A percentile compares a stretch with the other conserved stretches of the same genome.
Conservation (phyloP, 2,888 invertebrate genomes). For the Himalopsyche japonica region DNA sequence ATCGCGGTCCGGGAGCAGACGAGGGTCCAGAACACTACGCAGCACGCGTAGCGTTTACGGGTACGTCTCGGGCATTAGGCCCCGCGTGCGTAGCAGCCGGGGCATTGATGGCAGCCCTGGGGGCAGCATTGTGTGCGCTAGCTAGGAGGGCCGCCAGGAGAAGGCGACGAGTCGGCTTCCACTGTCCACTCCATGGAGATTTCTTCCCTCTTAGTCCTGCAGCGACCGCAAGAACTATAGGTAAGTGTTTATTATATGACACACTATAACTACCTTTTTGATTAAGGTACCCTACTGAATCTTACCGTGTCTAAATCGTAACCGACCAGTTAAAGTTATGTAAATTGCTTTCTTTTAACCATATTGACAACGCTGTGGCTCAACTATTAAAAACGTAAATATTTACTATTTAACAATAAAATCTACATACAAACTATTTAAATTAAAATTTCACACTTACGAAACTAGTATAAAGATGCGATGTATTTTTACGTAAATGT, state of each 20-base stretch:
- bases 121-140: conserved; percentile 67
- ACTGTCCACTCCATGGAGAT: conserved; percentile 77
- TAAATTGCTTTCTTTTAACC: too few species aligned
- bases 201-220: conserved; percentile 75
- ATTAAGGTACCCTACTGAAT: too few species aligned
- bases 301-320: too few species aligned
- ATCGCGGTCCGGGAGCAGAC: conserved; percentile 72
- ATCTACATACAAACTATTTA: too few species aligned
- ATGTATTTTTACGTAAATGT: too few species aligned
- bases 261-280: too few species aligned
- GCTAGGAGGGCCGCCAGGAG: conserved; percentile 68
- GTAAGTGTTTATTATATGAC: conserved; percentile 43
- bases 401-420: too few species aligned
- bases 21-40: conserved; percentile 74
- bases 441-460: too few species aligned
- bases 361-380: too few species aligned
- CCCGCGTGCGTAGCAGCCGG: conserved; percentile 76
- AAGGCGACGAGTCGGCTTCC: conserved; percentile 72
- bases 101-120: conserved; percentile 69
- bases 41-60: conserved; percentile 72
- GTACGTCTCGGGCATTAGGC: conserved; percentile 72
- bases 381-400: too few species aligned
- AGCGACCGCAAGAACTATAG: conserved; percentile 57
- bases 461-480: too few species aligned
- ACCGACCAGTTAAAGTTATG: too few species aligned